Evolutionary conservation across 1,140 invertebrate species (phyloP), one percentile per base, ranked within the genome.

Genomic region (Eupeodes corollae): DNA sequence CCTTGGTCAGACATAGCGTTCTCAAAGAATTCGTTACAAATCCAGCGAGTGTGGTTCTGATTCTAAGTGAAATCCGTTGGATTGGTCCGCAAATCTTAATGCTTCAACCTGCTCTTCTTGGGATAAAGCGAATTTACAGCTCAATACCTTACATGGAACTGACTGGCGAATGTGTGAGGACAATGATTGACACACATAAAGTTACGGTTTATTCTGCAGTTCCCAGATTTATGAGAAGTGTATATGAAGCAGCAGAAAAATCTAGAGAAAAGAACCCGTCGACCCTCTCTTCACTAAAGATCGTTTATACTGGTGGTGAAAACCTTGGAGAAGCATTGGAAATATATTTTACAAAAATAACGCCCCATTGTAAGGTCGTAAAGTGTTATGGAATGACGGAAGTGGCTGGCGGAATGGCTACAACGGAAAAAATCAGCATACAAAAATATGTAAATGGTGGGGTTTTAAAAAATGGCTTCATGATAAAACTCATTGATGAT

Each of bases 331-430:
- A 42, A 18, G 40, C 18, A 16, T 10, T 42, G 1, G 15, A 14
- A 1, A 31, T n/a, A n/a, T 42, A 42, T 13, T 16, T 35, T 1
- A 14, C 9, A 21, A 35, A 48, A 1, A 13, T 34, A 1, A 33
- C 40, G 8, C 30, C 21, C 3, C 43, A 48, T 38, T 19, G 19
- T 5, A 34, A 14, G 2, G 35, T 35, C 18, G 32, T 34, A 31
- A 18, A 33, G 15, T 21, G 26, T 21, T 48, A 42, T 42, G 47
- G 47, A 6, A 48, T 48, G 47, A 48, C 47, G 0, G 47, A 48
- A 26, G 12, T 42, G 15, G n/a, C 40, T 5, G 21, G 40, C 12
- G 5, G 26, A 3, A 43, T 41, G n/a, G 33, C 32, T 2, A 32
- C 32, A 26, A 33, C 32, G 35, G 8, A 37, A 10, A 13, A 35